phyloP scores from a whole-genome alignment of 1,140 invertebrate species.

The Ips typographus region DNA sequence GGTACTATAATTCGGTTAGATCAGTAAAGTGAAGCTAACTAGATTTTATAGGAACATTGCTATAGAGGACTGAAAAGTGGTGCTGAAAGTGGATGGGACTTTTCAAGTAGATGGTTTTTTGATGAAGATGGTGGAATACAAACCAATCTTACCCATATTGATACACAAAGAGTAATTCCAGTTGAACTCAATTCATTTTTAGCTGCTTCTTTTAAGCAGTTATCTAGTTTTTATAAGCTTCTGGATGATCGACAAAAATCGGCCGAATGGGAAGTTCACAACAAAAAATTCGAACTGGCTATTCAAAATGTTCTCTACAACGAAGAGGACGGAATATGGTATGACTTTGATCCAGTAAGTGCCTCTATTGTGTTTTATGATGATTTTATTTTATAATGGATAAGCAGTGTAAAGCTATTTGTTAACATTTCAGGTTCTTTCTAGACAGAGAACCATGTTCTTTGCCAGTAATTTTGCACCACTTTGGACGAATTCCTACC shows the following conservation, averaged over 20 bases:
- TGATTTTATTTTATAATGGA: not conserved
- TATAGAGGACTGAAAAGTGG: constrained; percentile 68
- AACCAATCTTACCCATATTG: constrained; percentile 59
- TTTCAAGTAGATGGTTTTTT: constrained; percentile 79
- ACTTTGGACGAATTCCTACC: constrained; percentile 60
- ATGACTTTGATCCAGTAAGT: constrained; percentile 74
- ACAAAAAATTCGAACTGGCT: constrained; percentile 52
- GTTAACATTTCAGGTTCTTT: constrained; percentile 32
- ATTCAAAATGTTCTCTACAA: constrained; percentile 59
- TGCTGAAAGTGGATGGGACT: constrained; percentile 88
- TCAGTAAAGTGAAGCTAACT: not conserved
- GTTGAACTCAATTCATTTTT: constrained; percentile 85
- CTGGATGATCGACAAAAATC: constrained; percentile 57
- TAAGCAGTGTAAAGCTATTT: not conserved
- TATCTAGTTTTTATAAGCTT: constrained; percentile 58
- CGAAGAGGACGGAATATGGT: constrained; percentile 65
- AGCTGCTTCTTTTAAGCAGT: constrained; percentile 60
- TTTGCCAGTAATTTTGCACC: constrained; percentile 71
- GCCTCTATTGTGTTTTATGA: not conserved
- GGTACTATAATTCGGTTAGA: not conserved
- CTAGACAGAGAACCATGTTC: constrained; percentile 55
- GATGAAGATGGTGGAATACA: constrained; percentile 53
- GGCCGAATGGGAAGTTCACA: constrained; percentile 42
- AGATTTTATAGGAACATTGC: constrained; percentile 31
- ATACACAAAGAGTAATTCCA: constrained; percentile 71